Evolutionary conservation across 2,888 invertebrate genomes (phyloP), one percentile per base, ranked within the genome.

Genomic region (Exocentrus adspersus): DNA sequence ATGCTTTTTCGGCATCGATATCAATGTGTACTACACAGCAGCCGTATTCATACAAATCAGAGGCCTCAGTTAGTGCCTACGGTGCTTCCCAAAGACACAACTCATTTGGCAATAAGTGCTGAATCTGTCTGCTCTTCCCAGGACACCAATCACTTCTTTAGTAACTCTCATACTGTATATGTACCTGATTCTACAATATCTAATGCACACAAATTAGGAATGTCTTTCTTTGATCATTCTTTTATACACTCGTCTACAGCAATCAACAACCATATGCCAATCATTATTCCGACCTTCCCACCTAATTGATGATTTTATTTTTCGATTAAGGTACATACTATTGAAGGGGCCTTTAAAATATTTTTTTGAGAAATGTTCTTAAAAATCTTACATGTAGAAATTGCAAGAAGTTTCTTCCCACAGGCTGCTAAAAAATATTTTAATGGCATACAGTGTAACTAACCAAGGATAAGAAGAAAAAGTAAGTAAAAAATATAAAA

Each of bases 21-120:
- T 72, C 85, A 85, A 73, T 82, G 84, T 60, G 80, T 85, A 60
- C 73, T 86, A 56, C 86, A 86, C 73, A 78, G 81, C 41, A 82
- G 83, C 70, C 77, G 83, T 62, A 82, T 79, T 60, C 84, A 84
- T 70, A 77, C 82, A 30, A 77, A 74, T 51, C 72, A 72, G 60
- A 71, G 75, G 51, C 60, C 63, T 53, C 69, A 69, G 60, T 37
- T 65, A 28, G 76, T 77, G 72, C 74, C 75, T 69, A 71, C 71
- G 74, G 76, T 77, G 77, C 75, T 78, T 78, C 73, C 67, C 57
- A 80, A 79, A 75, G 81, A 80, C 76, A 68, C 77, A 68, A 72
- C 71, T 61, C 74, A 75, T 71, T 71, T 77, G 65, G 67, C 75
- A 64, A 76, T 80, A 75, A 74, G 78, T 77, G 75, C 73, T 68